phyloP scores from a whole-genome alignment of 2,888 invertebrate genomes.

The Entomobrya proxima region DNA sequence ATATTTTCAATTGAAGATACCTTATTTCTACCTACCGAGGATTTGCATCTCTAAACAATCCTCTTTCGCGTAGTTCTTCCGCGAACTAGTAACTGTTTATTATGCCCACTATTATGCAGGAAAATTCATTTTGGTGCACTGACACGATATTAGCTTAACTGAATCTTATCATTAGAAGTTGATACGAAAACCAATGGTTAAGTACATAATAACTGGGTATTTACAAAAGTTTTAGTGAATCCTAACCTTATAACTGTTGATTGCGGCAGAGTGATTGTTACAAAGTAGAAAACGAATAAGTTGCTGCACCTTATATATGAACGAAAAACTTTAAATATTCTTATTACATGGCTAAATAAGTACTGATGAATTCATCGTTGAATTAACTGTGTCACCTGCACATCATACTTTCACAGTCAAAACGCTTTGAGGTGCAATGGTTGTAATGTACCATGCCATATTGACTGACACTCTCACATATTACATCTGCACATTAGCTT shows the following conservation, averaged over 20 bases:
- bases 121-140: background rate
- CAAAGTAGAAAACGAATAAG: conserved; percentile 56
- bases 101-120: background rate
- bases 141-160: too few species aligned
- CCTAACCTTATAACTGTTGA: conserved; percentile 44
- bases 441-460: too few species aligned
- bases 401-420: too few species aligned
- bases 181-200: background rate
- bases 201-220: background rate
- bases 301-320: conserved; percentile 62
- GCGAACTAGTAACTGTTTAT: too few species aligned
- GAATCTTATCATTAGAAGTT: background rate
- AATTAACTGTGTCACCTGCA: too few species aligned
- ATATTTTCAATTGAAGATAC: conserved; percentile 1
- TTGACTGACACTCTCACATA: too few species aligned
- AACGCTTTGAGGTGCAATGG: too few species aligned
- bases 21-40: background rate
- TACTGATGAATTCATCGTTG: background rate
- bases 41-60: background rate
- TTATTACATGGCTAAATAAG: conserved; percentile 13
- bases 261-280: conserved; percentile 67
- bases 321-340: conserved; percentile 22
- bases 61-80: too few species aligned
- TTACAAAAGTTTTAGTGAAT: background rate
- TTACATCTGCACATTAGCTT: too few species aligned